Conservation (phyloP, 2,113 vertebrate genomes). For the Zosterops japonicus region DNA sequence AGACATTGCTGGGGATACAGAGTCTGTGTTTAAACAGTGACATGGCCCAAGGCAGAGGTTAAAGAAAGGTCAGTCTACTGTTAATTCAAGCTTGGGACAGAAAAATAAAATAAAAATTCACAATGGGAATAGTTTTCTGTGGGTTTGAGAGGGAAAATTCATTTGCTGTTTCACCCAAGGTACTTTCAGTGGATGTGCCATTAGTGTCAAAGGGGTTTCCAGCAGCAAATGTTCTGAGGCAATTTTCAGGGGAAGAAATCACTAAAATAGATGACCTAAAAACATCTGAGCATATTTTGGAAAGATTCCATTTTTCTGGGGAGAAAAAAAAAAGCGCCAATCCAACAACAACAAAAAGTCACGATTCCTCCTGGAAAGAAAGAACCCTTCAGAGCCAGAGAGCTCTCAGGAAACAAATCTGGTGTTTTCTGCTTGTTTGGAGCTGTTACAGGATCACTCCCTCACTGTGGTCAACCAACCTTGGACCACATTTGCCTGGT, state of each 20-base stretch:
- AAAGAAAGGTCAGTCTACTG: not conserved
- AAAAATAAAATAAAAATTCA: not conserved
- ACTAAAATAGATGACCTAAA: not conserved
- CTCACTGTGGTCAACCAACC: not conserved
- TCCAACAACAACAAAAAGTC: not conserved
- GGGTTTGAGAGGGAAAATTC: not conserved
- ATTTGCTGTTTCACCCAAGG: not conserved
- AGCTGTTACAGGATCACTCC: not conserved
- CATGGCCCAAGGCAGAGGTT: not conserved
- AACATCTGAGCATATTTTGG: not conserved
- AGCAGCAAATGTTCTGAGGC: not conserved
- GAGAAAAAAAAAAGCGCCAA: not conserved
- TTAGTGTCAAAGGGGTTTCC: not conserved
- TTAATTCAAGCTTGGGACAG: not conserved
- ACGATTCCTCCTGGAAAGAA: not conserved
- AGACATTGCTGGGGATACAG: not conserved
- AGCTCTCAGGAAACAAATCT: not conserved
- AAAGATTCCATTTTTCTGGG: not conserved
- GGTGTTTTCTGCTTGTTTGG: not conserved
- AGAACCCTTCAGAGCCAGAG: not conserved
- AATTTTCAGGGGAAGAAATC: not conserved
- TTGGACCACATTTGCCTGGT: not conserved
- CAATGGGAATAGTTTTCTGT: not conserved
- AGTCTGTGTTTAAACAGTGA: not conserved
- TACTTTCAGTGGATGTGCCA: not conserved